phyloP scores from a whole-genome alignment of 2,113 vertebrate species.

The Myxocyprinus asiaticus region DNA sequence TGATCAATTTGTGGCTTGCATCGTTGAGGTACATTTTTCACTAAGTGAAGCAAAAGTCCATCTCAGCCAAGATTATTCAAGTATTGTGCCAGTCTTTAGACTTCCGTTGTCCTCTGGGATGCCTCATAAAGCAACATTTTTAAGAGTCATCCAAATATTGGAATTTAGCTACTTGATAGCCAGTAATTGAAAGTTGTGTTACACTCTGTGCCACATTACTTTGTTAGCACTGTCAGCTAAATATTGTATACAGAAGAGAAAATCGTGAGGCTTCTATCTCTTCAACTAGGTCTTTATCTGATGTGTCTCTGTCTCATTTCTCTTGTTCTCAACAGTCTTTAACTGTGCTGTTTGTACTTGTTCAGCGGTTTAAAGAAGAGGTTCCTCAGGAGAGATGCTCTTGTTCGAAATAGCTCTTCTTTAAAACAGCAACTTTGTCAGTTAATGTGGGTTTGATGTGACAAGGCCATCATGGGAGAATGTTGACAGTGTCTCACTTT shows the following conservation, averaged over 20 bases:
- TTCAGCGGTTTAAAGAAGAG: constrained; percentile 43
- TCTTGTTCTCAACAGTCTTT: constrained; percentile 27
- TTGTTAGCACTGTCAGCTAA: constrained; percentile 36
- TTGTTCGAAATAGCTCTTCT: constrained; percentile 44
- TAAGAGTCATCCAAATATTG: constrained; percentile 41
- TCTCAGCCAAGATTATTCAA: constrained; percentile 6
- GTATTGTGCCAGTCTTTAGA: constrained; percentile 9
- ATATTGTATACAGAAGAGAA: constrained; percentile 40
- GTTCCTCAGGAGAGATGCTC: constrained; percentile 50
- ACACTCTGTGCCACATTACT: constrained; percentile 2
- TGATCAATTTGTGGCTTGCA: constrained; percentile 28
- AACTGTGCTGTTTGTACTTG: constrained; percentile 46
- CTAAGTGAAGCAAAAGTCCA: constrained; percentile 29
- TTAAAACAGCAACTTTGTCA: constrained; percentile 42
- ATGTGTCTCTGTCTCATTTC: background rate
- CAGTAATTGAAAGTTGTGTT: constrained; percentile 43
- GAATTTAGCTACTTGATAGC: constrained; percentile 38
- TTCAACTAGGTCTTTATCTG: constrained; percentile 29
- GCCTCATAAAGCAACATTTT: constrained; percentile 24
- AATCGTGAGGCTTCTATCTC: constrained; percentile 18
- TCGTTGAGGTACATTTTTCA: constrained; percentile 30
- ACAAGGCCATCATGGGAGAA: constrained; percentile 45
- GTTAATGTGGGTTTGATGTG: constrained; percentile 54
- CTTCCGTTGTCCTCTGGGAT: constrained; percentile 4
- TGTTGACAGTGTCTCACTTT: constrained; percentile 39